Conservation (phyloP, 2,888 invertebrate species). For the Drosophila mimetica region DNA sequence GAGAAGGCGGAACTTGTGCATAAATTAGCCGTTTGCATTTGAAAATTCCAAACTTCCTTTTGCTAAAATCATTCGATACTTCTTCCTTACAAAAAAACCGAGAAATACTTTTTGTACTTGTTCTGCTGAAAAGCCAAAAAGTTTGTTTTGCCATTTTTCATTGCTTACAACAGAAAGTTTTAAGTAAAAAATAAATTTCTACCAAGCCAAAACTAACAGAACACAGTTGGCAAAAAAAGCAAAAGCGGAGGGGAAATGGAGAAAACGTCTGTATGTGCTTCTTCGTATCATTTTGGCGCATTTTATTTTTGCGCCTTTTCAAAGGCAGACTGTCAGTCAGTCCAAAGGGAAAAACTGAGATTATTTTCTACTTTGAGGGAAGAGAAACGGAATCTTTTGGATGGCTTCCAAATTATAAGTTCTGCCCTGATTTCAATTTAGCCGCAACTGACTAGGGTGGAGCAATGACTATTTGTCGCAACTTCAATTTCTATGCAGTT, state of each 20-base stretch:
- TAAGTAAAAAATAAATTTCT: constrained; percentile 78
- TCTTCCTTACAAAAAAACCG: constrained; percentile 42
- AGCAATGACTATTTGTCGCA: constrained; percentile 62
- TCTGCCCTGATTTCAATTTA: constrained; percentile 72
- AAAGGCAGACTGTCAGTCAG: constrained; percentile 35
- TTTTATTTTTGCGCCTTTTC: constrained; percentile 15
- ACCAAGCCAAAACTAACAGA: constrained; percentile 55
- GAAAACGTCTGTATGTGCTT: constrained; percentile 34
- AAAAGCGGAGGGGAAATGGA: neutral
- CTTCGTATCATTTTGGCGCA: constrained; percentile 37
- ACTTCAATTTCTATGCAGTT: constrained; percentile 53
- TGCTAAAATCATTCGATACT: constrained; percentile 76
- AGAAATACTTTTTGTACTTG: constrained; percentile 42
- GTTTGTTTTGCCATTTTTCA: constrained; percentile 78
- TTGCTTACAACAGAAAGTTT: constrained; percentile 78
- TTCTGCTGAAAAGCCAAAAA: constrained; percentile 71
- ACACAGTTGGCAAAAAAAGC: constrained; percentile 37
- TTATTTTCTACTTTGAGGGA: constrained; percentile 48
- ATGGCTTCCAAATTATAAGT: constrained; percentile 76
- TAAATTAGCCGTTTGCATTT: constrained; percentile 78
- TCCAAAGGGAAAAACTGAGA: constrained; percentile 20
- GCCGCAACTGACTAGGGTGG: constrained; percentile 41
- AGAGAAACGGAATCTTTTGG: constrained; percentile 61
- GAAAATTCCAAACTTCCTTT: constrained; percentile 69
- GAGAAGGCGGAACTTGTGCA: constrained; percentile 73